Base-by-base conservation (phyloP, 2,888 invertebrate species). In the Opisthograptis luteolata region DNA sequence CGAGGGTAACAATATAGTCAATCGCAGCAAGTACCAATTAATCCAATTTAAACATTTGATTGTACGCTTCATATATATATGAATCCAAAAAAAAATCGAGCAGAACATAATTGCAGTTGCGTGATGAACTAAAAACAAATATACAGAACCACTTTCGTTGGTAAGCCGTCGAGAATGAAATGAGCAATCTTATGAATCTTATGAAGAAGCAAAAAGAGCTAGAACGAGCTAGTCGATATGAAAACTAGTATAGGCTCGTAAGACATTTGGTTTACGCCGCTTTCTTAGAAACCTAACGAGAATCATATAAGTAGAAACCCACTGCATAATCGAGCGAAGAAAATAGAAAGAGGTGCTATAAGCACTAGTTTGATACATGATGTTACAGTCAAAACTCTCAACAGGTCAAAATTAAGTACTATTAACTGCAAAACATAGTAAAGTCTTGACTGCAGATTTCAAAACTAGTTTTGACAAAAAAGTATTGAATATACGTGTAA, bases 121-220 rank as follows among this genome's bases (percentile, higher is more conserved):
- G 63, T 68, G 68, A 65, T 62, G 62, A 58, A 68, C 66, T 67
- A 58, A 69, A 76, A 76, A 73, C 72, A 76, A 79, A 75, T 66
- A 77, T 66, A 60, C 49, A 62, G 50, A 62, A 59, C 59, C 55
- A 62, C 64, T 62, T 55, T 53, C 62, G 39, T 47, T 60, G 32
- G 41, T 36, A 10, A 41, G 7, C 19, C 25, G 20, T n/a, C 9
- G 24, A 50, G 39, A 42, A 42, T 25, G 8, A 50, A 37, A 43
- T 43, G 27, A 49, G 27, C 32, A 27, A 28, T 40, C 17, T 35
- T 19, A 28, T 30, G 35, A 44, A 44, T 40, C n/a, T n/a, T n/a
- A n/a, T n/a, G n/a, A n/a, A n/a, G n/a, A n/a, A n/a, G n/a, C n/a
- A n/a, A n/a, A n/a, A n/a, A n/a, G 50, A 40, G 44, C 40, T 45